Evolutionary conservation across 2,797 vertebrate genomes (phyloP).

Genomic region (Hydrolagus colliei): DNA sequence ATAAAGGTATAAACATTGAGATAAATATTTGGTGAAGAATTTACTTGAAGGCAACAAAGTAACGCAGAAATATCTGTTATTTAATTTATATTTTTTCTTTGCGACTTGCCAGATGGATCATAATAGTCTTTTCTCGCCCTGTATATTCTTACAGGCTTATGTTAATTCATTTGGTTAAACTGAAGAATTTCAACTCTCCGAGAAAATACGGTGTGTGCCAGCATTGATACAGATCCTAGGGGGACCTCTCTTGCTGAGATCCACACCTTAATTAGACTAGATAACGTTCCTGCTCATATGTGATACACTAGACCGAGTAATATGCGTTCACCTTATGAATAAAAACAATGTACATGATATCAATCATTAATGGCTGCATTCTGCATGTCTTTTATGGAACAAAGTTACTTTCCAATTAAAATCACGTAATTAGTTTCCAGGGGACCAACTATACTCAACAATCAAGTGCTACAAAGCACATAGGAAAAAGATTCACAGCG

Average conservation of each 20-base stretch:
- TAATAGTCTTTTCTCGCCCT: too few species aligned
- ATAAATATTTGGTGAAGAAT: too few species aligned
- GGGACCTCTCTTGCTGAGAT: slow-evolving; percentile 6
- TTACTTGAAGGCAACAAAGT: too few species aligned
- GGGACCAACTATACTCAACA: slow-evolving; percentile 29
- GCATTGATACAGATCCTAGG: neutral
- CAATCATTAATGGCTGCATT: slow-evolving; percentile 27
- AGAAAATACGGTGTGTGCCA: neutral
- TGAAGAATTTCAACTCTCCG: slow-evolving; percentile 1
- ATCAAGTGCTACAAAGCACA: neutral
- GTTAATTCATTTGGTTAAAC: neutral
- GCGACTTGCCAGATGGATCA: too few species aligned
- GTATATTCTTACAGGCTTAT: too few species aligned
- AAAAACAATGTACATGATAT: slow-evolving; percentile 23
- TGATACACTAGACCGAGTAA: neutral
- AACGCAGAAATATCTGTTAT: too few species aligned
- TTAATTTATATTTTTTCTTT: too few species aligned
- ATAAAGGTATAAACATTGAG: too few species aligned
- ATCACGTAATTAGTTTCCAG: slow-evolving; percentile 24
- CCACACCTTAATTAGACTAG: slow-evolving; percentile 19
- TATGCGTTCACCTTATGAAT: slow-evolving; percentile 2
- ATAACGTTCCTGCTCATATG: neutral
- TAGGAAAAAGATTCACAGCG: neutral
- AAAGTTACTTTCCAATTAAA: slow-evolving; percentile 23
- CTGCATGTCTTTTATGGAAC: slow-evolving; percentile 24